Percentiles rank a stretch among this genome's conserved stretches.
Conservation (phyloP, 2,888 invertebrate genomes). For the Tipula helvola region DNA sequence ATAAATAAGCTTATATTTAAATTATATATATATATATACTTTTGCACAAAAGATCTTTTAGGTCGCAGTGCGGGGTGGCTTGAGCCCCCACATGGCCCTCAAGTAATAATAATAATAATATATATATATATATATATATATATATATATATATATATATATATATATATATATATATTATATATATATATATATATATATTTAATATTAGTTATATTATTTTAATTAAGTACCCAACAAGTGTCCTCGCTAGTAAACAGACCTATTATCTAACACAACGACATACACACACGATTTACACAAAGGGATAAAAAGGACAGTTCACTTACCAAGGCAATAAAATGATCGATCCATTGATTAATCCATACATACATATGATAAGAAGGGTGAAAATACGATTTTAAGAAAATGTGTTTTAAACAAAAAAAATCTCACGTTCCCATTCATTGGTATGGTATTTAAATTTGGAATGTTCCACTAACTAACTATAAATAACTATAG, state of each 20-base stretch:
- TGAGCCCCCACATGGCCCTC: too few species aligned
- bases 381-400: background rate
- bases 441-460: background rate
- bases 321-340: background rate
- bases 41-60: too few species aligned
- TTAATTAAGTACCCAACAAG: background rate
- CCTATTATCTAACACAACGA: background rate
- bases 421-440: background rate
- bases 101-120: too few species aligned
- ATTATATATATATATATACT: background rate
- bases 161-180: background rate
- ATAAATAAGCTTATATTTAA: background rate
- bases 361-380: background rate
- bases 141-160: slow-evolving; percentile 4
- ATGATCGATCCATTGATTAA: background rate
- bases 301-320: background rate
- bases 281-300: background rate
- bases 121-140: slow-evolving; percentile 4
- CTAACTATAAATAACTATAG: background rate
- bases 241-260: background rate
- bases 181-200: background rate
- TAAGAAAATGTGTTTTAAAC: background rate
- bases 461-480: background rate
- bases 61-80: too few species aligned
- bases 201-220: background rate